Conservation (phyloP, 2,888 invertebrate genomes). For the Zygothrica quintamaculata region DNA sequence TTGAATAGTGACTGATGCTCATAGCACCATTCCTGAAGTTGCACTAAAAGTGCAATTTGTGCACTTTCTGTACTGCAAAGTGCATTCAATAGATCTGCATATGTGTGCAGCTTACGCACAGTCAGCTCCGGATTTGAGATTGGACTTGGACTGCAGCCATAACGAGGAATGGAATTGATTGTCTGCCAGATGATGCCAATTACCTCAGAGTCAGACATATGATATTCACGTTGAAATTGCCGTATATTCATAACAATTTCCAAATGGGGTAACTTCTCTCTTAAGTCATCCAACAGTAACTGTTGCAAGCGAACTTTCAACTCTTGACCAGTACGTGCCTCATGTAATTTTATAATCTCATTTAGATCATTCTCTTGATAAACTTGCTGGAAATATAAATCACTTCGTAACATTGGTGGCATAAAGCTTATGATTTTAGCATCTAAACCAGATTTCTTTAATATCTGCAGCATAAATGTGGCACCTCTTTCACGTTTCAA, state of each 20-base stretch:
- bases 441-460: slow-evolving; percentile 28
- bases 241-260: slow-evolving; percentile 34
- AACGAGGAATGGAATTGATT: slow-evolving; percentile 5
- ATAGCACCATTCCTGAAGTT: slow-evolving; percentile 40
- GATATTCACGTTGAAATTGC: slow-evolving; percentile 36
- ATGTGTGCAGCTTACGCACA: slow-evolving; percentile 17
- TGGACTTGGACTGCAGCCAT: background rate
- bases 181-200: slow-evolving; percentile 44
- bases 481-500: slow-evolving; percentile 24
- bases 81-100: slow-evolving; percentile 29
- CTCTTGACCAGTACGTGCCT: slow-evolving; percentile 17
- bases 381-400: slow-evolving; percentile 31
- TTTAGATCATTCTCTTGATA: slow-evolving; percentile 29
- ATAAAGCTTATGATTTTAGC: slow-evolving; percentile 34
- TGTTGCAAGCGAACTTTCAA: slow-evolving; percentile 7
- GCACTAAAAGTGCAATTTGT: slow-evolving; percentile 34
- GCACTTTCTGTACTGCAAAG: slow-evolving; percentile 24
- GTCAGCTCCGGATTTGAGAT: slow-evolving; percentile 11
- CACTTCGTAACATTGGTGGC: slow-evolving; percentile 47
- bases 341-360: slow-evolving; percentile 36
- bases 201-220: slow-evolving; percentile 42
- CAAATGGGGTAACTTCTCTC: slow-evolving; percentile 24
- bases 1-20: slow-evolving; percentile 33
- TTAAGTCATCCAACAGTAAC: slow-evolving; percentile 31
- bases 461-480: slow-evolving; percentile 22